phyloP scores from a whole-genome alignment of 2,113 vertebrate genomes.

The Carlito syrichta region DNA sequence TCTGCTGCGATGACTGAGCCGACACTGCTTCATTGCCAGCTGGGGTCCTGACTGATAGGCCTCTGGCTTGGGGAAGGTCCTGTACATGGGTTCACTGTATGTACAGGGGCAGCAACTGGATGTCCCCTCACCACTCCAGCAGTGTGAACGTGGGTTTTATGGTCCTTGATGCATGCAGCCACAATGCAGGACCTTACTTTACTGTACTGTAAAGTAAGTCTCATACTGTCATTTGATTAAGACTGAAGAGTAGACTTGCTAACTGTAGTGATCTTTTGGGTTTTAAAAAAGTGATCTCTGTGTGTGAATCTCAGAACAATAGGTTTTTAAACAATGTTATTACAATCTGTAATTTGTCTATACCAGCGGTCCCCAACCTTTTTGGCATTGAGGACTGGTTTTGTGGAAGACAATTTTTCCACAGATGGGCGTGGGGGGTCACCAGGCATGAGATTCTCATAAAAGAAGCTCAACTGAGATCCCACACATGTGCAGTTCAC shows the following conservation, averaged over 20 bases:
- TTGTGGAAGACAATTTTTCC: no score
- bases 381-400: no score
- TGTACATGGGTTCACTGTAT: not conserved
- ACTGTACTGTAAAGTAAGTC: not conserved
- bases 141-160: not conserved
- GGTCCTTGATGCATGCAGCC: not conserved
- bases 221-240: not conserved
- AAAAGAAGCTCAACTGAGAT: no score
- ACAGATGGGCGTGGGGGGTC: no score
- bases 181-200: not conserved
- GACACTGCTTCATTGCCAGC: not conserved
- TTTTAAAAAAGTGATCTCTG: not conserved
- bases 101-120: accelerated
- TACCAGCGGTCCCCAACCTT: no score
- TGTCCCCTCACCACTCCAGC: not conserved
- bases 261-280: not conserved
- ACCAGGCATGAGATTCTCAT: no score
- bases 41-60: not conserved
- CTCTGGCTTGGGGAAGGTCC: not conserved
- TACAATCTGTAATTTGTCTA: not conserved
- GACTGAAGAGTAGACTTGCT: not conserved
- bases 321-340: not conserved
- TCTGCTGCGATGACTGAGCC: no score
- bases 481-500: no score
- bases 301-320: not conserved